Evolutionary conservation across 2,797 vertebrate genomes (phyloP), one percentile per base, ranked within the genome.

Genomic region (Synaphobranchus kaupii): DNA sequence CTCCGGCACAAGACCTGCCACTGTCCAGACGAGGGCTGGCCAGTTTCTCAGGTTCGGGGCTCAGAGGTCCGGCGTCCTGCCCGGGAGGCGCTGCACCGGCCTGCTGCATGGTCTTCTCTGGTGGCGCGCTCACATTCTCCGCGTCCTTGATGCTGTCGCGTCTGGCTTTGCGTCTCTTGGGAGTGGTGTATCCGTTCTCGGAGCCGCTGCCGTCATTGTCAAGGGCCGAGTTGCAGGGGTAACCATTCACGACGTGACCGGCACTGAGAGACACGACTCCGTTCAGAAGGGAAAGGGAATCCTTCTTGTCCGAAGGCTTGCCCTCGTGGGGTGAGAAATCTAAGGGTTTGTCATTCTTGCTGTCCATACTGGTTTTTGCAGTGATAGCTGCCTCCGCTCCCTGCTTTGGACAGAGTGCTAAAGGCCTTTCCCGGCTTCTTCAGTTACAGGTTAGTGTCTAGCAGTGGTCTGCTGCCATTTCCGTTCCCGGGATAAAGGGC

Each of bases 151-250:
- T 89, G 90, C 96, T 97, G 63, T 15, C 7, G 94, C 97, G 97
- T 92, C 97, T 96, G 91, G 97, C 95, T 93, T 98, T 97, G 91
- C 97, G 94, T 93, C 98, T 99, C 91, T 98, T 99, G 10, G 97
- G 97, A 0, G 98, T 98, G 88, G 97, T 98, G 92, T 98, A 99
- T 93, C 98, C 97, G 87, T 97, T 98, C 93, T 99, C 98, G 0
- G 98, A 99, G 88, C 98, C 97, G 6, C 98, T 99, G 84, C 98
- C 98, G 89, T 99, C 98, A 58, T 98, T 98, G 90, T 99, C 98
- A 0, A 93, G 93, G 83, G 95, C 94, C 34, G 87, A 82, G 94
- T 96, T 98, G 93, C 97, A 93, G 84, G 97, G 94, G 86, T 97
- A 99, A 93, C 98, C 98, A 92, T 99, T 99, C 25, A 96, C 97